phyloP scores from a whole-genome alignment of 2,797 vertebrate genomes.

The Lagorchestes hirsutus region DNA sequence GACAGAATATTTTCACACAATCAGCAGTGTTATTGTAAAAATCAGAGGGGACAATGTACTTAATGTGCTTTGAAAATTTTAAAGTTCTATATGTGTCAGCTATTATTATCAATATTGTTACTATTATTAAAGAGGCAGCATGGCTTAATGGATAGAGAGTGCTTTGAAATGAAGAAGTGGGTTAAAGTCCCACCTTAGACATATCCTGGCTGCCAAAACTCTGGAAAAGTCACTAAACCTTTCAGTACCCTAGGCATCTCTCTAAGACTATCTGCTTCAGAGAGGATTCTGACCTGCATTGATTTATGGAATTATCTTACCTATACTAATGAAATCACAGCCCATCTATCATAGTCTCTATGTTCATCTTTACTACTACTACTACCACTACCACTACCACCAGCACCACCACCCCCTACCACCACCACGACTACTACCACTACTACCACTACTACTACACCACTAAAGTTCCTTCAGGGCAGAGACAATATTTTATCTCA shows the following conservation, averaged over 20 bases:
- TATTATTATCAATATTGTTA: background rate
- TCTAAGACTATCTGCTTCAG: background rate
- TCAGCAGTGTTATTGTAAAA: background rate
- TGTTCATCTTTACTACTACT: no score
- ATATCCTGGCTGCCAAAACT: background rate
- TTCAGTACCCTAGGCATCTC: background rate
- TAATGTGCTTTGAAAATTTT: background rate
- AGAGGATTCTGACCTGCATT: background rate
- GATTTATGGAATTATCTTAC: background rate
- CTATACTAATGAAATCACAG: background rate
- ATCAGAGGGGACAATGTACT: background rate
- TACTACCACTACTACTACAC: rapidly evolving
- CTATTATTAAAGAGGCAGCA: background rate
- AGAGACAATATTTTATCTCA: background rate
- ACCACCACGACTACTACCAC: rapidly evolving
- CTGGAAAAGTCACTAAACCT: background rate
- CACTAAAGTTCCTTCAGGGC: background rate
- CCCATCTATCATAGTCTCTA: background rate
- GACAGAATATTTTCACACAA: background rate
- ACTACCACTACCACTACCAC: rapidly evolving
- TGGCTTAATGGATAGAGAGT: background rate
- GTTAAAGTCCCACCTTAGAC: background rate
- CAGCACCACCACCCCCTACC: rapidly evolving
- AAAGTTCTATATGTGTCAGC: background rate
- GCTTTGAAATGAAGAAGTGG: background rate